phyloP scores from a whole-genome alignment of 2,113 vertebrate species.

The Macroglossus sobrinus region DNA sequence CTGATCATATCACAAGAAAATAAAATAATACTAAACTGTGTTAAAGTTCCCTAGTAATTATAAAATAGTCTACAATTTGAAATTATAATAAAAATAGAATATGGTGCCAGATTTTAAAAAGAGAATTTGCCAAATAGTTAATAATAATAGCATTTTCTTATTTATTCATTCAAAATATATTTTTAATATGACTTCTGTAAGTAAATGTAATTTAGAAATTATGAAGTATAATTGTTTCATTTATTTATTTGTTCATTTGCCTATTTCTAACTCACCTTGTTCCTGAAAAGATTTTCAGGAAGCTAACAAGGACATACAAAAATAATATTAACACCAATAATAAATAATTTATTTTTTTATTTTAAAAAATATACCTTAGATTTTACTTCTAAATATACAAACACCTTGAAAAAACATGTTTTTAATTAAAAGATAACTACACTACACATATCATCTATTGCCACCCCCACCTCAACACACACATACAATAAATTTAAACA shows the following conservation, averaged over 20 bases:
- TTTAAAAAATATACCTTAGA: background rate
- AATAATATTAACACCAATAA: background rate
- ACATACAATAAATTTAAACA: constrained; percentile 32
- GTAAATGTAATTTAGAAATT: background rate
- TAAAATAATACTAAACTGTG: background rate
- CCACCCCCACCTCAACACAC: background rate
- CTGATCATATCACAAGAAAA: background rate
- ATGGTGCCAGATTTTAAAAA: background rate
- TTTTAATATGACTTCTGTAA: background rate
- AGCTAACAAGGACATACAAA: background rate
- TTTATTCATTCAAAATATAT: background rate
- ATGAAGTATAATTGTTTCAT: background rate
- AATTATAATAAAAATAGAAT: constrained; percentile 4
- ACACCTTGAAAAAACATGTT: background rate
- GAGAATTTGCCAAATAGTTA: background rate
- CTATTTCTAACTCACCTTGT: background rate
- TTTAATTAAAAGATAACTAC: constrained; percentile 47
- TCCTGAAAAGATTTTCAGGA: background rate
- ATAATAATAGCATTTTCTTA: background rate
- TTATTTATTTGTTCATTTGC: background rate
- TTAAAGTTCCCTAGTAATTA: background rate
- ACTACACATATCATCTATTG: background rate
- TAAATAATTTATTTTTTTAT: background rate
- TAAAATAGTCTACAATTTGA: background rate
- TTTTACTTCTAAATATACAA: constrained; percentile 42